Evolutionary conservation across 2,797 vertebrate species (phyloP).

Genomic region (Phataginus tricuspis): DNA sequence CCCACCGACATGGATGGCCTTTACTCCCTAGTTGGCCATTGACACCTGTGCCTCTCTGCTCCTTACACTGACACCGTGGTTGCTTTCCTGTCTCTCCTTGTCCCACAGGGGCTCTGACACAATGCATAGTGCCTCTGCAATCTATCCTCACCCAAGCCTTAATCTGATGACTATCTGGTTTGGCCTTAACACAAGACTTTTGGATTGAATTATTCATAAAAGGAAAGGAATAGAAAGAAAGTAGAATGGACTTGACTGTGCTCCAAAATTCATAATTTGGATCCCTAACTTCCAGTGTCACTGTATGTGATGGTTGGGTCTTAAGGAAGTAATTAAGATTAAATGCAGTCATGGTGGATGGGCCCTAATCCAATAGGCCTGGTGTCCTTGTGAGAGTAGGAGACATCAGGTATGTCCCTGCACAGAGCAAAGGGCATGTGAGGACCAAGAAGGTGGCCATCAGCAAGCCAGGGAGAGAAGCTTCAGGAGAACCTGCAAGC

Average conservation of each 20-base stretch:
- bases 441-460: neutral
- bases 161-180: neutral
- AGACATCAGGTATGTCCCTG: neutral
- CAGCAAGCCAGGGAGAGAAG: neutral
- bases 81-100: neutral
- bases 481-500: neutral
- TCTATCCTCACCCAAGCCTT: neutral
- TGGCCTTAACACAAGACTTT: neutral
- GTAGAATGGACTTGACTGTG: neutral
- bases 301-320: neutral
- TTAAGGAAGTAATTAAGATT: neutral
- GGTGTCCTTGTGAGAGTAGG: neutral
- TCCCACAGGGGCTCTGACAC: neutral
- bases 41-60: neutral
- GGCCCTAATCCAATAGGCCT: neutral
- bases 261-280: neutral
- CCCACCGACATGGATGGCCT: neutral
- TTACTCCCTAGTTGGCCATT: neutral
- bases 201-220: neutral
- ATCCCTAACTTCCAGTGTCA: neutral
- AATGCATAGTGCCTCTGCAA: neutral
- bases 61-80: neutral
- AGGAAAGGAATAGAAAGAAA: neutral
- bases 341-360: neutral
- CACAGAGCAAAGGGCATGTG: neutral